phyloP scores from a whole-genome alignment of 2,888 invertebrate species.

The Leucophora obtusa region DNA sequence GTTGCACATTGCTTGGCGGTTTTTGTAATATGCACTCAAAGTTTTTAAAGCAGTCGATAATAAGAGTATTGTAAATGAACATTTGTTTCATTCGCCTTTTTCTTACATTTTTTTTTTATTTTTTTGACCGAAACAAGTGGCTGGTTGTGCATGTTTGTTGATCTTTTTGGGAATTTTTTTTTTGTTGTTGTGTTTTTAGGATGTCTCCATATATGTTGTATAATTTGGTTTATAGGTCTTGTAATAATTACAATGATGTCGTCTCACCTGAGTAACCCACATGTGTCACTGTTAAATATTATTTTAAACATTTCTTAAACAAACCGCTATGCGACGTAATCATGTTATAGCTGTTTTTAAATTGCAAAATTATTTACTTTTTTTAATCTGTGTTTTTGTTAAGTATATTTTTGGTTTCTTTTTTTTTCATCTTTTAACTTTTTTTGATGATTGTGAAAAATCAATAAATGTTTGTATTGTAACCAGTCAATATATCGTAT shows the following conservation, averaged over 20 bases:
- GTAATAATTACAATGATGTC: slow-evolving; percentile 41
- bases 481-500: slow-evolving; percentile 45
- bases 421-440: neutral
- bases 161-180: neutral
- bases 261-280: slow-evolving; percentile 54
- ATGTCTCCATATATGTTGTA: slow-evolving; percentile 44
- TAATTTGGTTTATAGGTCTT: slow-evolving; percentile 27
- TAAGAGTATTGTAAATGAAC: slow-evolving; percentile 26
- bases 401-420: slow-evolving; percentile 1
- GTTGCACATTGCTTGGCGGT: slow-evolving; percentile 25
- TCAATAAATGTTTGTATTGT: slow-evolving; percentile 17
- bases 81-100: slow-evolving; percentile 41
- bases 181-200: slow-evolving; percentile 5
- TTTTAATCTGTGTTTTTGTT: neutral
- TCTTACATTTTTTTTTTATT: slow-evolving; percentile 1
- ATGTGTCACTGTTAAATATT: slow-evolving; percentile 54
- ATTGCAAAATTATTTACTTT: slow-evolving; percentile 36
- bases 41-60: slow-evolving; percentile 3
- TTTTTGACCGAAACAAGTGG: slow-evolving; percentile 43
- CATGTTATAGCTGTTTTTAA: slow-evolving; percentile 14
- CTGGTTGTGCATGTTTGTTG: slow-evolving; percentile 43
- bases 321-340: slow-evolving; percentile 28
- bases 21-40: neutral
- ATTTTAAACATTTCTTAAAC: slow-evolving; percentile 17
- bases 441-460: slow-evolving; percentile 46